Percentiles rank a stretch among this genome's conserved stretches.
These are phyloP conservation scores for Stenurella melanura DNA, from an alignment of 2,888 invertebrate species.

Conservation along the genomic window DNA sequence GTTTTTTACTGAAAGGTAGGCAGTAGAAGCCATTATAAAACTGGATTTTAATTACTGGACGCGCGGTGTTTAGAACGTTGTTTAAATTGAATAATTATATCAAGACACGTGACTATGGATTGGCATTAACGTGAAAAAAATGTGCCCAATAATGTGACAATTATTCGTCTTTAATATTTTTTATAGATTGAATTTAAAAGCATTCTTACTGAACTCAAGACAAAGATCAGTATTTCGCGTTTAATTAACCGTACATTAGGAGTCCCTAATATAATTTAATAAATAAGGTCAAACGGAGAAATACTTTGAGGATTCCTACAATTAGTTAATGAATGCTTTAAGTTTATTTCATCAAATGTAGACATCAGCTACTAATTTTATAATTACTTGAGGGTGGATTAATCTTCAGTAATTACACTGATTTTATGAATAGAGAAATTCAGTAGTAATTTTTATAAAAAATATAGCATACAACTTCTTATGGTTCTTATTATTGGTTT, in stretches of 20 bases:
- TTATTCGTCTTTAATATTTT: not conserved
- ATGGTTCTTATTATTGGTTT: too few species aligned
- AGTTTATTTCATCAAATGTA: not conserved
- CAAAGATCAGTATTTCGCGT: not conserved
- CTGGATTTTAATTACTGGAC: too few species aligned
- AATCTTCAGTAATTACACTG: not conserved
- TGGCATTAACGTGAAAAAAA: too few species aligned
- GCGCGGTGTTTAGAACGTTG: too few species aligned
- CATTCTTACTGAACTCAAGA: not conserved
- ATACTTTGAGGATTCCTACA: conserved; percentile 2
- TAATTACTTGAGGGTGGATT: not conserved
- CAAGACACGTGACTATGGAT: too few species aligned
- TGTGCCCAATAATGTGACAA: too few species aligned
- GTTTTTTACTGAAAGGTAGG: not conserved
- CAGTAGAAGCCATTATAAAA: not conserved
- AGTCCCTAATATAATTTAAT: not conserved
- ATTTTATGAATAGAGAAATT: not conserved
- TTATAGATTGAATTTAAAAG: not conserved
- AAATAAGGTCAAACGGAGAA: not conserved
- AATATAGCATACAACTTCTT: too few species aligned
- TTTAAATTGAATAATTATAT: too few species aligned
- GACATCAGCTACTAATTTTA: not conserved
- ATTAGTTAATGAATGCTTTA: not conserved
- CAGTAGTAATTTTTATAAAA: too few species aligned
- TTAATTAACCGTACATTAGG: not conserved